Evolutionary conservation across 2,113 vertebrate genomes (phyloP).

Genomic region (Etheostoma spectabile): DNA sequence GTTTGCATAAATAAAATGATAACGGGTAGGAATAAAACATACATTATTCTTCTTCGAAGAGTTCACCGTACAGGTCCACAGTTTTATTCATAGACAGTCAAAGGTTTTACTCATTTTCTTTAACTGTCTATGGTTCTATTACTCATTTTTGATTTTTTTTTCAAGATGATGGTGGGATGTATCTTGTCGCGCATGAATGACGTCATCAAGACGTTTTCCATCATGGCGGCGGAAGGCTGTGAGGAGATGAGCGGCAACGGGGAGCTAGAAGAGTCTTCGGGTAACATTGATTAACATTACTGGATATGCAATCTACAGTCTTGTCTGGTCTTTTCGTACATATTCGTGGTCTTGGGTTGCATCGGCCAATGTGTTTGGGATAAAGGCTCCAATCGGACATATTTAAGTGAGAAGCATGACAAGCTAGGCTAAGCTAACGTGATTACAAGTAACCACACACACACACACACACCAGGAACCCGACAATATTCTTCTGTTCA

Average conservation of each 20-base stretch:
- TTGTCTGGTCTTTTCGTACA: background rate
- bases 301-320: background rate
- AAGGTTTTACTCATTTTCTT: no score
- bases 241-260: conserved; percentile 77
- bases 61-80: no score
- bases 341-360: background rate
- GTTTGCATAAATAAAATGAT: no score
- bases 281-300: conserved; percentile 32
- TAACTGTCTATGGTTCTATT: no score
- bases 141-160: no score
- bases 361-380: background rate
- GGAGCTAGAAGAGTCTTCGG: conserved; percentile 72
- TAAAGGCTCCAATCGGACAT: background rate
- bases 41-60: no score
- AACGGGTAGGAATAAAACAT: no score
- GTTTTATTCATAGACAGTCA: no score
- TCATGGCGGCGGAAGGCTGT: conserved; percentile 83
- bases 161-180: no score
- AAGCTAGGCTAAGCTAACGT: conserved; percentile 67
- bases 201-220: conserved; percentile 56
- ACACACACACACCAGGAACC: background rate
- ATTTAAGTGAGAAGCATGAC: background rate
- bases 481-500: background rate
- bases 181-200: conserved; percentile 70
- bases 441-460: background rate